Evolutionary conservation across 2,113 vertebrate genomes (phyloP).

Genomic region (Mastomys natalensis): DNA sequence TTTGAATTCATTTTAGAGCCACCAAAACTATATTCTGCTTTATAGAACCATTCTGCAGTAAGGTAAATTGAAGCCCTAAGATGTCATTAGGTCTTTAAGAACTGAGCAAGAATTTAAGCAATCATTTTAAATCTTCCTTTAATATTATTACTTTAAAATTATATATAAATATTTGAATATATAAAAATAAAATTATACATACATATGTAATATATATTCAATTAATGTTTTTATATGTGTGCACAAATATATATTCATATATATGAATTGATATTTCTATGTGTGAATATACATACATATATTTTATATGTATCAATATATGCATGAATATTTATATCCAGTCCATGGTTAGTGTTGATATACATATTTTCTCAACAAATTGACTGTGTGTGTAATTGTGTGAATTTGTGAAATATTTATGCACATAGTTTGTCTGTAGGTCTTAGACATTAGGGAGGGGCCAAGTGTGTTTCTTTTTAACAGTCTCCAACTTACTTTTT

Average conservation of each 20-base stretch:
- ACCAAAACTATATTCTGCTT: neutral
- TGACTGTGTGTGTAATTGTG: neutral
- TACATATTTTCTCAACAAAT: neutral
- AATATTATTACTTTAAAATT: neutral
- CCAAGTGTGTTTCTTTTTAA: neutral
- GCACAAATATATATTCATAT: neutral
- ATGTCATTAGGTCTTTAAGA: neutral
- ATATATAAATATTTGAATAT: neutral
- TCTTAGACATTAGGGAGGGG: accelerated
- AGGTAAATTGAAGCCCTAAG: neutral
- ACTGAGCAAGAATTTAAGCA: neutral
- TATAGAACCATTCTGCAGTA: neutral
- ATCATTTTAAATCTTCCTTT: neutral
- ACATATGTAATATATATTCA: neutral
- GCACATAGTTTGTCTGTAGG: neutral
- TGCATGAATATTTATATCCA: neutral
- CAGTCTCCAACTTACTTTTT: neutral
- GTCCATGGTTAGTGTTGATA: neutral
- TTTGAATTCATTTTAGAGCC: neutral
- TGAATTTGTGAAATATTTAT: neutral
- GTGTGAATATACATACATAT: neutral
- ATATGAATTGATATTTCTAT: accelerated
- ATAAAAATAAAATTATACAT: too few relatives aligned
- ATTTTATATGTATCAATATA: neutral
- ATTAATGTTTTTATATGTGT: neutral